Evolutionary conservation across 2,888 invertebrate genomes (phyloP), one percentile per base, ranked within the genome.

Genomic region (Tineola bisselliella): DNA sequence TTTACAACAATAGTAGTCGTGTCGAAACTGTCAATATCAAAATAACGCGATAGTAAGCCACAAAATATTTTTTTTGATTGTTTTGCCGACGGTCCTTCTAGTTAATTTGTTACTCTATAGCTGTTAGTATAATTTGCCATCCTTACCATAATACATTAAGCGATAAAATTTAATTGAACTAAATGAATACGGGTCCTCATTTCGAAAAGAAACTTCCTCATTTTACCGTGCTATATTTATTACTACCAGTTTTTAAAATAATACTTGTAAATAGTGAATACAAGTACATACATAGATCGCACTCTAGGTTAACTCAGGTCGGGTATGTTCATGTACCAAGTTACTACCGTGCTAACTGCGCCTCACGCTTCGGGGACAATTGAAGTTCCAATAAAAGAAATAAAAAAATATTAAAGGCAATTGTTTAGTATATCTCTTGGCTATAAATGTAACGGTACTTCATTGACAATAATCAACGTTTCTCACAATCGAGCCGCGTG

Each of bases 111-210:
- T 48, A 10, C n/a, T n/a, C 17, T 15, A 5, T 15, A 15, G 13
- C 48, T 48, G 48, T 48, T 48, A 10, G 13, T 17, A 48, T 48
- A 48, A 48, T 48, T 48, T 48, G 48, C 48, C 15, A 48, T 48
- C 48, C 48, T 48, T 17, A 48, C 48, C 48, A 48, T 48, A 48
- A 48, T 48, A 15, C 17, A 48, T 48, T 17, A 48, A 48, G 48
- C 48, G 18, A 76, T 81, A 74, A 77, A 76, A 70, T 65, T 69
- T 75, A 81, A 82, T 82, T 80, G 77, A 76, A 69, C 73, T 70
- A 72, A 77, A 81, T 75, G 67, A 73, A 70, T 62, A 61, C 59
- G 65, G 70, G 66, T 68, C 74, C 77, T 76, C 71, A 75, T 74
- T 66, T 66, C 62, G 44, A 65, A 66, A 13, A 33, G 59, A 13